Evolutionary conservation across 1,140 invertebrate species (phyloP), one percentile per base, ranked within the genome.

Genomic region (Drosophila ironensis): DNA sequence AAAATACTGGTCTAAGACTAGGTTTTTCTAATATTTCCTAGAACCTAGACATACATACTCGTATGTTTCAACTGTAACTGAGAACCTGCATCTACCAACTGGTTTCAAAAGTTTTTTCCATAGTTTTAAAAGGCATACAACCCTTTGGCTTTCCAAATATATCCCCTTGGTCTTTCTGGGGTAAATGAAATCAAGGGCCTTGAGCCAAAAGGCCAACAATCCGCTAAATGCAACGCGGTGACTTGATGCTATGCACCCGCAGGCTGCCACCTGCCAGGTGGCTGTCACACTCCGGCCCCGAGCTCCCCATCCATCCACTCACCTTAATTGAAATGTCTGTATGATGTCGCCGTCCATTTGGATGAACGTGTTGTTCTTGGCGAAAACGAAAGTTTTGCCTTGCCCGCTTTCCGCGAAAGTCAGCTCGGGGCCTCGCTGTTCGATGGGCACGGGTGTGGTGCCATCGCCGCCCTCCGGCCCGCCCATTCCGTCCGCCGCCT

Each of bases 321-420:
- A 96, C 95, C 95, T 94, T 73, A 96, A 92, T 90, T 96, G 95
- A 91, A 96, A 97, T 41, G 94, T 94, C 88, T 95, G 94, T 81
- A 96, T 96, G 60, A 95, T 94, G 74, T 95, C 94, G 5, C 95
- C 95, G 88, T 96, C 95, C 9, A 97, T 92, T 88, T 97, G 96
- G 84, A 97, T 96, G 87, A 94, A 97, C 1, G 95, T 96, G 75
- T 96, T 96, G 51, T 94, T 95, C 87, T 96, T 94, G 4, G 95
- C 95, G 89, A 96, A 96, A 93, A 96, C 96, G 88, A 97, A 97
- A 9, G 94, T 95, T 72, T 91, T 91, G 57, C 94, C 93, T 72
- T 94, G 92, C 1, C 95, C 95, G 12, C 94, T 95, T 88, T 96
- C 95, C 69, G 94, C 94, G 87, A 96, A 96, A 1, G 95, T 96